Evolutionary conservation across 1,140 invertebrate species (phyloP).

Genomic region (Ceratina australensis): DNA sequence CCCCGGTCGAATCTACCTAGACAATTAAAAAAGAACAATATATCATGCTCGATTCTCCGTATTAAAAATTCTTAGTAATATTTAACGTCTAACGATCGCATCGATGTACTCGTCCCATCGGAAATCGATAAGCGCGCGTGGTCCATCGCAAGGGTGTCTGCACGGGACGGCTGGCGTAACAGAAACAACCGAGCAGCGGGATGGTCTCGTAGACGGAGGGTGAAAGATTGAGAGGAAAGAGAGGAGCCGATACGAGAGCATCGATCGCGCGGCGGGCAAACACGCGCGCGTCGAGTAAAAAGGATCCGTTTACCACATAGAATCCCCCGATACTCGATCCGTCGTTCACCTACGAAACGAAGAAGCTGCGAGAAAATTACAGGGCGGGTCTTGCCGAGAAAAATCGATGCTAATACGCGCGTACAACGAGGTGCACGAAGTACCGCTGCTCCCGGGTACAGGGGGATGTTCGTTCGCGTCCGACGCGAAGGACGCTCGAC

Average conservation of each 20-base stretch:
- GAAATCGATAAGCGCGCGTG: conserved; percentile 35
- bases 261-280: conserved; percentile 44
- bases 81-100: no score
- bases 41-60: no score
- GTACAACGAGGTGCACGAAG: conserved; percentile 7
- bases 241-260: conserved; percentile 39
- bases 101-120: conserved; percentile 28
- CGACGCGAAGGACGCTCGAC: conserved; percentile 5
- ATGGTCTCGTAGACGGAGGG: conserved; percentile 19
- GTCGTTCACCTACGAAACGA: no score
- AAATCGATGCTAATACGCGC: conserved; percentile 50
- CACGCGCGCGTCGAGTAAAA: conserved; percentile 33
- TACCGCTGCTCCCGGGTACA: not conserved
- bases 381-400: conserved; percentile 53
- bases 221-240: conserved; percentile 10
- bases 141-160: conserved; percentile 21
- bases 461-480: conserved; percentile 8
- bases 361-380: conserved; percentile 37
- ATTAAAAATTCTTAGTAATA: no score
- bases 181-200: conserved; percentile 1
- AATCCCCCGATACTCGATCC: no score
- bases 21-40: no score
- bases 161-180: not conserved
- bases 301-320: no score
- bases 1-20: not conserved